phyloP scores from a whole-genome alignment of 37 sponge, comb jelly and placozoan genomes.

The Chondrosia reniformis region DNA sequence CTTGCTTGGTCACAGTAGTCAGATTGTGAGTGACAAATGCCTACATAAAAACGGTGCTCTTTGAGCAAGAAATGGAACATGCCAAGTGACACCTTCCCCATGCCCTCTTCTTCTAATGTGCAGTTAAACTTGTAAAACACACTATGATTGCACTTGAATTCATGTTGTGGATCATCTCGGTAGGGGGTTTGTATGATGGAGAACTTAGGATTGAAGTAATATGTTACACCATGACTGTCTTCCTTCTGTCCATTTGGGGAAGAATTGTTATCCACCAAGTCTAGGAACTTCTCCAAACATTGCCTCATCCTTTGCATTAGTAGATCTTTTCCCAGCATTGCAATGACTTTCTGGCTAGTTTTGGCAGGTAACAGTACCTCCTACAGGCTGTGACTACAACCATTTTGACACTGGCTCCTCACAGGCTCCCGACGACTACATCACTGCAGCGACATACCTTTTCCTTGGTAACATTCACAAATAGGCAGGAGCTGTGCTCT shows the following conservation, averaged over 20 bases:
- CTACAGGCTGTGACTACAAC: too few species aligned
- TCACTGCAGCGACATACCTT: not conserved
- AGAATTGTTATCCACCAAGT: slow-evolving; percentile 3
- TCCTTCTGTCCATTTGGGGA: slow-evolving; percentile 13
- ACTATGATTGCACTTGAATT: slow-evolving; percentile 27
- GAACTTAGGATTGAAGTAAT: not conserved
- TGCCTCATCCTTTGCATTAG: not conserved
- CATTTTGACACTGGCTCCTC: too few species aligned
- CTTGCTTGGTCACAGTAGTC: slow-evolving; percentile 46
- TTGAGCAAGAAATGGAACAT: slow-evolving; percentile 27
- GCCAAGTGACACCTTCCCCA: slow-evolving; percentile 14
- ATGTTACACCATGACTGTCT: slow-evolving; percentile 12
- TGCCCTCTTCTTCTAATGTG: slow-evolving; percentile 21
- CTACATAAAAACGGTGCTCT: slow-evolving; percentile 10
- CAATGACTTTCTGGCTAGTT: not conserved
- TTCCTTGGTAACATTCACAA: not conserved
- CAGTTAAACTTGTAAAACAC: slow-evolving; percentile 19
- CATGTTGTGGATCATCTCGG: slow-evolving; percentile 27
- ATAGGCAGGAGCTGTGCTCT: too few species aligned
- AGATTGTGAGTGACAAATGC: slow-evolving; percentile 22
- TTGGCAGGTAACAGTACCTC: not conserved
- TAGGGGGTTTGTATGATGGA: too few species aligned
- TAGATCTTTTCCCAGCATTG: slow-evolving; percentile 6
- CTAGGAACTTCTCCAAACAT: not conserved
- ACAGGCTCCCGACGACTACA: too few species aligned